Evolutionary conservation across 2,888 invertebrate species (phyloP), one percentile per base, ranked within the genome.

Genomic region (Epinotia bilunana): DNA sequence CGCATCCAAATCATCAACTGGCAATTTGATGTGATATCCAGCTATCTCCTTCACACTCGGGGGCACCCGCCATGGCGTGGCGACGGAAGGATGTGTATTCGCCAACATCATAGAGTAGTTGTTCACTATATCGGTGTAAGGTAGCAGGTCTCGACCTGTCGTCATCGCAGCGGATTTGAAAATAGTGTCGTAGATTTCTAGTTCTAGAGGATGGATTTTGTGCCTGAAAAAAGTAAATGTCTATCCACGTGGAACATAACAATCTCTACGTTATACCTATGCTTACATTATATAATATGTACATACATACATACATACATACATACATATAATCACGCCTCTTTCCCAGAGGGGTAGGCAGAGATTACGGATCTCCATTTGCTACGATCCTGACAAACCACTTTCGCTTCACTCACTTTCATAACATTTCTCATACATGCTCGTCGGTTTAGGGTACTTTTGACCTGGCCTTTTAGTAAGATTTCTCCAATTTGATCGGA

Each of bases 81-180:
- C 78, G 5, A 78, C 64, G 3, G 74, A 69, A 13, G 77, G 76
- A 55, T 78, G 78, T 13, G 76, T 74, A n/a, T 74, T 77, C 5
- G 64, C 76, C 49, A 78, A 23, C 78, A 78, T 78, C 72, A 78
- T 77, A 12, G 77, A 72, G 28, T 72, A 76, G 28, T 73, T 76
- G 3, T 68, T 69, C 5, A 72, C 55, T 23, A 76, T 70, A 1
- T 76, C 77, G 3, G 20, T n/a, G 57, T 76, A 76, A 6, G 67
- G 70, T 12, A 72, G 49, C 5, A 78, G 23, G 1, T 69, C 55
- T 18, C 53, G 61, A 23, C 74, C 74, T 3, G 64, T 78, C n/a
- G 61, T 77, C 64, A 74, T 74, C 33, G 76, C 73, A 13, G 77
- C 77, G 4, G 65, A 49, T 49, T 60, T 67, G 49, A 77, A 78